Evolutionary conservation across 92 coral and sea anemone genomes (phyloP), one percentile per base, ranked within the genome.

Genomic region (Bergia sp.): DNA sequence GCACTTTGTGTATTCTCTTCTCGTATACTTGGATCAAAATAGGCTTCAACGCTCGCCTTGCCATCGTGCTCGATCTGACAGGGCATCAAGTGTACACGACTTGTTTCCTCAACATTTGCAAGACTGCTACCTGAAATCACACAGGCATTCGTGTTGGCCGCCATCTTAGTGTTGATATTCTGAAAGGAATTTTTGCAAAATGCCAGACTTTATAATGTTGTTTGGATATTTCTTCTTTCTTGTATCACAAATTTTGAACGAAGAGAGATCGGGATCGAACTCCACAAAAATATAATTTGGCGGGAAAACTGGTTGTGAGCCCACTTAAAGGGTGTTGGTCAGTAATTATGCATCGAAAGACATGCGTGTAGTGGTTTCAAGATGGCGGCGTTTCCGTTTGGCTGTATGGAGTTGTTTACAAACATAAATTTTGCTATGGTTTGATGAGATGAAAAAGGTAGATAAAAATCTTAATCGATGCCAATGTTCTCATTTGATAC

Each of bases 11-110:
- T 53, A 7, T 66, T 90, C 65, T 88, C 95, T 76, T 90, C 76
- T 86, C 90, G 91, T 47, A 96, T 84, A 47, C 91, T 75, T 43
- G 93, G 61, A 49, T 93, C 94, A 90, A 97, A 97, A 85, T 93
- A 97, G 80, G 79, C 80, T 3, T 72, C 89, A 10, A 97, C 89
- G 13, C 86, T 91, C 12, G 99, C 99, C 36, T 97, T 93, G n/a
- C 98, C 99, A 82, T 95, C 91, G 81, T 92, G 94, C 71, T 92
- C 95, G 65, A 97, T 94, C 84, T 92, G 92, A 87, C 99, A 97
- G 12, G 99, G 96, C 95, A 97, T 89, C 84, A 93, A 86, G 79
- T 97, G 98, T 39, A 97, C 89, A 7, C 96, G 92, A 44, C 41
- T 78, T 7, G 96, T 85, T 71, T 93, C 96, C 39, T 73, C 90